These are phyloP conservation scores for Thereva nobilitata DNA, from an alignment of 2,888 invertebrate species.

Conservation along the genomic window DNA sequence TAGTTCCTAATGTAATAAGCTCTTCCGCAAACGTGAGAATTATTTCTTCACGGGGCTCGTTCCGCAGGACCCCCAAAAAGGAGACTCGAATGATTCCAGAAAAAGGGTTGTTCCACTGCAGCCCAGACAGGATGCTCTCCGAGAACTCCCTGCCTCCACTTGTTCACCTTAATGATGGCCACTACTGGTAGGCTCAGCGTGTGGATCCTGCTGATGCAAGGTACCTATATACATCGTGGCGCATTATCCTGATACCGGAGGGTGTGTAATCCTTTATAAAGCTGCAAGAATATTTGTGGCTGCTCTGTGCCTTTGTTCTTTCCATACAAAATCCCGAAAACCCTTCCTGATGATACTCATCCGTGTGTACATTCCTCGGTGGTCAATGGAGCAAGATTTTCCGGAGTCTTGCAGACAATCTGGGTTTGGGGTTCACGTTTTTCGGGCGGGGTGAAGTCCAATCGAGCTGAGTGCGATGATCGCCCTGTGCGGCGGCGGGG, in stretches of 20 bases:
- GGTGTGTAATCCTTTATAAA: slow-evolving; percentile 25
- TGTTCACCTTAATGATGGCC: neutral
- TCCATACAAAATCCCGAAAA: slow-evolving; percentile 13
- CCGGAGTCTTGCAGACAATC: neutral
- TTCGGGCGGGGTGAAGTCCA: neutral
- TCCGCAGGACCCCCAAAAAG: neutral
- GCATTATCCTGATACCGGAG: slow-evolving; percentile 15
- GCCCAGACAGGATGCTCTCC: too few relatives aligned
- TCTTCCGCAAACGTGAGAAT: slow-evolving; percentile 9
- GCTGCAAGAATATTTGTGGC: slow-evolving; percentile 39
- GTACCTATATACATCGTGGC: neutral
- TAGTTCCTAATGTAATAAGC: slow-evolving; percentile 24
- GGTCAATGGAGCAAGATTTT: slow-evolving; percentile 5
- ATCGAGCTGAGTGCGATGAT: neutral
- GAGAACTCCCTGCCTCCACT: too few relatives aligned
- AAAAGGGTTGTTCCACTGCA: neutral
- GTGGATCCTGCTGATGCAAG: slow-evolving; percentile 21
- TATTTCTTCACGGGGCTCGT: slow-evolving; percentile 1
- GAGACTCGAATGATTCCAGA: neutral
- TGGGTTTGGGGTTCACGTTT: neutral
- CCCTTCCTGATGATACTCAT: neutral
- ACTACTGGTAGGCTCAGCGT: neutral
- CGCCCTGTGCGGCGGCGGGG: neutral
- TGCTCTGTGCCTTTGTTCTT: slow-evolving; percentile 18
- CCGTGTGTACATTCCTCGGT: too few relatives aligned